phyloP scores from a whole-genome alignment of 2,797 vertebrate genomes.

The Rhinatrema bivittatum region DNA sequence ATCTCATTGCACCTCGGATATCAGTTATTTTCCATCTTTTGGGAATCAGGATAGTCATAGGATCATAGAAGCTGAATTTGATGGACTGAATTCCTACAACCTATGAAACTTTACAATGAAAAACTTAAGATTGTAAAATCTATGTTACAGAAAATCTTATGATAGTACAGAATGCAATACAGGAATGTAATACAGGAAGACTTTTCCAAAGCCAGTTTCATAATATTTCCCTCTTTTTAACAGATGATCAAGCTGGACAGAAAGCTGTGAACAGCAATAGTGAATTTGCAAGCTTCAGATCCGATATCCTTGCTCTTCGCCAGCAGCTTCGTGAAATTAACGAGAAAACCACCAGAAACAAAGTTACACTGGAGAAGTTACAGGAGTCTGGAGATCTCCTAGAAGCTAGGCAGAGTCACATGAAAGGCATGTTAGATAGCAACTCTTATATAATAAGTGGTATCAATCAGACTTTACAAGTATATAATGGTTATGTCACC shows the following conservation, averaged over 20 bases:
- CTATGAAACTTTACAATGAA: too few relatives aligned
- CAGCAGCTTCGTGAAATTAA: conserved; percentile 78
- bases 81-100: too few relatives aligned
- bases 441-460: conserved; percentile 73
- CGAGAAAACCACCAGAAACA: conserved; percentile 77
- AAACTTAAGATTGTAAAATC: too few relatives aligned
- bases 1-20: too few relatives aligned
- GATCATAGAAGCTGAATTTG: too few relatives aligned
- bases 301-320: conserved; percentile 76
- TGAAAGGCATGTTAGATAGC: conserved; percentile 71
- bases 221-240: conserved; percentile 6
- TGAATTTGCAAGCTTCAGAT: conserved; percentile 84
- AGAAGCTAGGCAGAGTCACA: conserved; percentile 72
- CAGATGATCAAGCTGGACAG: conserved; percentile 81
- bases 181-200: too few relatives aligned
- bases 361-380: conserved; percentile 77
- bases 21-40: too few relatives aligned
- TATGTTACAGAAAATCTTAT: too few relatives aligned
- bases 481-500: conserved; percentile 67
- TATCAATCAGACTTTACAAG: conserved; percentile 81
- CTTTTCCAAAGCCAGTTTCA: too few relatives aligned
- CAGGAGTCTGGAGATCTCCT: conserved; percentile 69
- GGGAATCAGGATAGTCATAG: too few relatives aligned
- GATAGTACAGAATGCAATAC: too few relatives aligned
- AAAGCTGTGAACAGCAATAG: conserved; percentile 83